Base-by-base conservation (phyloP, 1,140 invertebrate species). In the Dryas iulia region DNA sequence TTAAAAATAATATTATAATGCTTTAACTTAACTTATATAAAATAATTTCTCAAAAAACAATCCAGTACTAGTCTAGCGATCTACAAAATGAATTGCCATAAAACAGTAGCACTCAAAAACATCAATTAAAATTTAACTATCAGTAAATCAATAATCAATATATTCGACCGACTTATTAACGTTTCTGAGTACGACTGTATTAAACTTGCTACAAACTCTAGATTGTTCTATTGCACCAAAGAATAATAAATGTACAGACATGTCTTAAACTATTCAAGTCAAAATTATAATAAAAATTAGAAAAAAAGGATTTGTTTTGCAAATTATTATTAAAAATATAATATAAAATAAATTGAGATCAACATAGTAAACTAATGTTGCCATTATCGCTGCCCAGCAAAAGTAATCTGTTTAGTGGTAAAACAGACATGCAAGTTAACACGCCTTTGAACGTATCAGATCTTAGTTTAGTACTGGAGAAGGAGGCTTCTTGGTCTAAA, bases 361-460 rank as follows among this genome's bases (percentile, higher is more conserved):
- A 98, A 92, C 97, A 98, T 26, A 98, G 90, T 39, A 98, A 92
- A 76, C 94, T 95, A 59, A 99, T 97, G 77, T 94, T 95, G 10
- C 98, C 98, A 85, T 96, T 97, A 84, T 99, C 98, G 58, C 97
- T 96, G 21, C 97, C 98, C 11, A 99, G 91, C 11, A 99, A 90
- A 8, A 99, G 92, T 59, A 98, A 92, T 82, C 97, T 94, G 89
- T 99, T 99, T 0, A 98, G 89, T 8, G 98, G 98, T 70, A 99
- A 87, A 18, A 98, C 93, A 4, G 95, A 94, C 95, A 99, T 96
- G 12, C 96, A 95, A 11, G 98, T 98, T 3, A 99, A 92, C 4
- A 98, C 95, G 1, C 98, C 98, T 87, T 96, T 97, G 86, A 99
- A 98, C 6, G 96, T 95, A 78, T 99, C 98, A 0, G 96, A 95